Conservation (phyloP, 2,797 vertebrate genomes). For the Rhinoraja longicauda region DNA sequence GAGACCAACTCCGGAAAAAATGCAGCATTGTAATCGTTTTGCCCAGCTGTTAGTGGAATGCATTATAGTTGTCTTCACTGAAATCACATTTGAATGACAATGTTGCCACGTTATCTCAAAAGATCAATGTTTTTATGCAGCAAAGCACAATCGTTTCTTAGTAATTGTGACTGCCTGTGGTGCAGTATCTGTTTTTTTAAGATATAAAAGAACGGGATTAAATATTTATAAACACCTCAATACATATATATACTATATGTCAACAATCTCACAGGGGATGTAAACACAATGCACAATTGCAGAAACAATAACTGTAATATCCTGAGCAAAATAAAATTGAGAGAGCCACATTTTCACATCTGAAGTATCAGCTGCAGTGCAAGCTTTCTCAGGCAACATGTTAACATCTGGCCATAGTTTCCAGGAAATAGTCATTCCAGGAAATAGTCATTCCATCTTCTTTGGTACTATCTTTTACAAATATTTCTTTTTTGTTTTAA, state of each 20-base stretch:
- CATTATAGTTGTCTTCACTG: background rate
- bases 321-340: background rate
- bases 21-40: background rate
- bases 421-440: background rate
- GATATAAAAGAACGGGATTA: background rate
- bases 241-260: background rate
- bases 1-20: background rate
- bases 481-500: background rate
- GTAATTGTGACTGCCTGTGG: background rate
- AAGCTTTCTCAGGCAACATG: background rate
- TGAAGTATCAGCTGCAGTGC: background rate
- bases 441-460: background rate
- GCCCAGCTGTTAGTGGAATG: background rate
- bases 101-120: background rate
- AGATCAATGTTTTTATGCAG: background rate
- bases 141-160: background rate
- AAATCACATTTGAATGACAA: background rate
- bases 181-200: background rate
- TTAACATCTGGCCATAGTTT: background rate
- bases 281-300: background rate
- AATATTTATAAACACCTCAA: background rate
- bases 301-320: background rate
- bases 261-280: background rate
- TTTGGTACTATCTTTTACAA: background rate
- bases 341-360: background rate